Evolutionary conservation across 2,113 vertebrate species (phyloP).

Genomic region (Chaetodon auriga): DNA sequence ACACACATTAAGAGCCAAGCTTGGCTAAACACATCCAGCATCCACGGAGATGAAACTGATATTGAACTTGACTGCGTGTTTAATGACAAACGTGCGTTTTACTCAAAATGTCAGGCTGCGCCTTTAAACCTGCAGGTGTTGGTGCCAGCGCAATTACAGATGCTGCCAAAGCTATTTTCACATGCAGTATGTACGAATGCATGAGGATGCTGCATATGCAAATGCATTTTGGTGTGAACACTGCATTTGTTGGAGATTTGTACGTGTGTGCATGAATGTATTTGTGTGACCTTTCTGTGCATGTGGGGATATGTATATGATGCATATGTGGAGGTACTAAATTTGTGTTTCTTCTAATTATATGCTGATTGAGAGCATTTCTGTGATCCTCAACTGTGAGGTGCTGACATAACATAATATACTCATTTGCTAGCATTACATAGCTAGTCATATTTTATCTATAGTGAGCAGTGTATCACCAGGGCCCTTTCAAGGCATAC

Average conservation of each 20-base stretch:
- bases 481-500: slow-evolving; percentile 46
- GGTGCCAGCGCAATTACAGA: not conserved
- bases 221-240: not conserved
- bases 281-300: not conserved
- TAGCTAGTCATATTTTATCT: slow-evolving; percentile 47
- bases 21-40: slow-evolving; percentile 11
- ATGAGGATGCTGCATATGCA: not conserved
- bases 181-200: slow-evolving; percentile 1
- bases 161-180: not conserved
- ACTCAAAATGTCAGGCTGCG: not conserved
- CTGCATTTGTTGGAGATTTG: not conserved
- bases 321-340: not conserved
- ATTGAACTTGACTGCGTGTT: slow-evolving; percentile 8
- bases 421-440: slow-evolving; percentile 45
- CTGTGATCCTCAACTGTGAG: slow-evolving; percentile 32
- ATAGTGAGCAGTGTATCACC: slow-evolving; percentile 50
- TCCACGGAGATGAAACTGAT: slow-evolving; percentile 1
- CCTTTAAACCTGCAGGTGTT: slow-evolving; percentile 13
- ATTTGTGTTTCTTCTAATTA: slow-evolving; percentile 20
- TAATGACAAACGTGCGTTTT: not conserved
- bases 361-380: slow-evolving; percentile 28
- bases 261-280: not conserved
- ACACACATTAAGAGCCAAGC: not conserved
- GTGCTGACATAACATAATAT: slow-evolving; percentile 43
- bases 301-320: not conserved